Evolutionary conservation across 2,797 vertebrate species (phyloP).

Genomic region (Halcyon chelicuti): DNA sequence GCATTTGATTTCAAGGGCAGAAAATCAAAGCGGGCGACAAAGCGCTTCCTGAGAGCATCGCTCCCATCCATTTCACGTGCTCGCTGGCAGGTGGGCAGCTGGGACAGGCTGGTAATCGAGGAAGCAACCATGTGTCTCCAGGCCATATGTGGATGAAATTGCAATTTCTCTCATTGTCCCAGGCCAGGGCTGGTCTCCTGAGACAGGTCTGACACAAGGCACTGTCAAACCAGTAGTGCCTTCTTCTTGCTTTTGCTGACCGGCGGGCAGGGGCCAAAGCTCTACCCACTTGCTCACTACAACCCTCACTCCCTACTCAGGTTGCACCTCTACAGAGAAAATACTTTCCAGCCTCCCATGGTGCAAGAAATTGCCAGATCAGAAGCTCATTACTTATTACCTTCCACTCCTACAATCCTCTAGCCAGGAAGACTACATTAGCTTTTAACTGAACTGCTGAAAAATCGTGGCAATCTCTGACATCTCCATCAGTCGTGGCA

Average conservation of each 20-base stretch:
- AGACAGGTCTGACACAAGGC: background rate
- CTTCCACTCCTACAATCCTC: background rate
- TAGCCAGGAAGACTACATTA: background rate
- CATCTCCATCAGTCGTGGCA: conserved; percentile 12
- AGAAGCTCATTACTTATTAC: background rate
- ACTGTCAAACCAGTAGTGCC: background rate
- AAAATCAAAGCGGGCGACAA: background rate
- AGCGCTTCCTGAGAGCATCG: fast-evolving
- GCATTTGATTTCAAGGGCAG: conserved; percentile 38
- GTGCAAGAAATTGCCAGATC: background rate
- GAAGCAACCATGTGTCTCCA: conserved; percentile 36
- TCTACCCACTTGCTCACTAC: background rate
- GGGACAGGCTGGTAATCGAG: background rate
- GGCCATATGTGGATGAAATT: conserved; percentile 10
- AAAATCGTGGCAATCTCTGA: background rate
- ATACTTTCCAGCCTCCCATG: background rate
- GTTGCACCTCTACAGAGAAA: background rate
- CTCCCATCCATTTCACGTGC: background rate
- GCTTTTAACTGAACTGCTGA: background rate
- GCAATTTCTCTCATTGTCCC: background rate
- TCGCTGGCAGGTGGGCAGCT: background rate
- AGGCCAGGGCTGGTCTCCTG: background rate
- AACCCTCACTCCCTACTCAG: background rate
- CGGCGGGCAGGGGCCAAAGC: background rate
- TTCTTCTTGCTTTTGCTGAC: background rate